phyloP scores from a whole-genome alignment of 1,140 invertebrate species.

The Agraylea sexmaculata region DNA sequence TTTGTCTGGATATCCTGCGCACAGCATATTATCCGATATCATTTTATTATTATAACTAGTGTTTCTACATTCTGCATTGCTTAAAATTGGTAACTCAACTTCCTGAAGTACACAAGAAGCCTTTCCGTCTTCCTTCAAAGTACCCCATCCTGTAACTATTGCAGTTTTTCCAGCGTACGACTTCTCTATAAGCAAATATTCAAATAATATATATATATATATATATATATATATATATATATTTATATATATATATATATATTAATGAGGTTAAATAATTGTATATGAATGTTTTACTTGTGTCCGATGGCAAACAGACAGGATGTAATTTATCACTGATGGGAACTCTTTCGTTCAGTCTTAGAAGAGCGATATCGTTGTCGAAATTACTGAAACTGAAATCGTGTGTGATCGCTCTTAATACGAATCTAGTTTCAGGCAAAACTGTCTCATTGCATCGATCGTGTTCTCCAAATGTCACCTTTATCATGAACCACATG shows the following conservation, averaged over 20 bases:
- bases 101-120: slow-evolving; percentile 69
- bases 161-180: slow-evolving; percentile 56
- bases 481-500: slow-evolving; percentile 84
- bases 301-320: slow-evolving; percentile 59
- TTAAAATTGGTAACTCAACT: slow-evolving; percentile 71
- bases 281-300: slow-evolving; percentile 39
- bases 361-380: slow-evolving; percentile 71
- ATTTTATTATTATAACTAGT: slow-evolving; percentile 66
- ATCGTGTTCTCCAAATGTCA: slow-evolving; percentile 73
- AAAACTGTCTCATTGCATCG: slow-evolving; percentile 57
- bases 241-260: slow-evolving; percentile 6
- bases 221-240: slow-evolving; percentile 1
- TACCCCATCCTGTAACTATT: slow-evolving; percentile 76
- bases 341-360: slow-evolving; percentile 62
- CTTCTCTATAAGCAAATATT: slow-evolving; percentile 50
- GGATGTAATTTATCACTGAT: slow-evolving; percentile 63
- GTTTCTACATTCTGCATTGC: slow-evolving; percentile 60
- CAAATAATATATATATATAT: too few species aligned
- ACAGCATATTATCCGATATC: slow-evolving; percentile 80
- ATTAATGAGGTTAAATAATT: too few species aligned
- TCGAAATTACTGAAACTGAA: slow-evolving; percentile 75
- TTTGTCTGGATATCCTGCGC: slow-evolving; percentile 62
- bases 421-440: slow-evolving; percentile 62
- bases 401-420: slow-evolving; percentile 58
- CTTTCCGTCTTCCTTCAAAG: slow-evolving; percentile 65